Base-by-base conservation (phyloP, 1,140 invertebrate species). In the Neotoxoptera formosana region DNA sequence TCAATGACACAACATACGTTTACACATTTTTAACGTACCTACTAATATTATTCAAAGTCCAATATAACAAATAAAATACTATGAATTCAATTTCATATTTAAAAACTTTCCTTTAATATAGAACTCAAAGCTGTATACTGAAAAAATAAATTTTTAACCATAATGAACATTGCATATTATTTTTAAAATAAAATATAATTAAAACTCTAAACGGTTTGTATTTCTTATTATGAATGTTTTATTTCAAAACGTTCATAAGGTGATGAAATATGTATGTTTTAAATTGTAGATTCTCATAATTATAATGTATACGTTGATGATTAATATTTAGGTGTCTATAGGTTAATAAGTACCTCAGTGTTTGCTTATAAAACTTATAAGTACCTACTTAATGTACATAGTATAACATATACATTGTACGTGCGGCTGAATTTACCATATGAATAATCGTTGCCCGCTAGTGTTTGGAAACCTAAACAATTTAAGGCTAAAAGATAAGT, bases 401-500 rank as follows among this genome's bases (percentile, higher is more conserved):
- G 45, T 41, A 81, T 81, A 34, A 45, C 11, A 45, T 36, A 41
- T 23, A 11, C 20, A 84, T 25, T 36, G 36, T 84, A 23, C 23
- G 1, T 86, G 3, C 41, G 3, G 34, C 11, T 6, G 14, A 2
- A 45, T 30, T 86, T 45, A 86, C 41, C 8, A 36, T 41, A 88
- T 47, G 25, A 47, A 88, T 51, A n/a, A 34, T 88, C n/a, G 51
- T 53, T 53, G 51, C 21, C 20, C 21, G 51, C 21, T 53, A 17
- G 60, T 34, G 47, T 51, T 51, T 88, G 9, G 20, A 11, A 21
- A n/a, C 30, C 51, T 47, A 30, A 51, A 53, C 47, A 53, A 51
- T 88, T 87, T 47, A 87, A 87, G 30, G 30, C 47, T 87, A 48
- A 87, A 89, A 34, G 34, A 34, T 53, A 89, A 23, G 87, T 56